Evolutionary conservation across 2,797 vertebrate genomes (phyloP), one percentile per base, ranked within the genome.

Genomic region (Peromyscus eremicus): DNA sequence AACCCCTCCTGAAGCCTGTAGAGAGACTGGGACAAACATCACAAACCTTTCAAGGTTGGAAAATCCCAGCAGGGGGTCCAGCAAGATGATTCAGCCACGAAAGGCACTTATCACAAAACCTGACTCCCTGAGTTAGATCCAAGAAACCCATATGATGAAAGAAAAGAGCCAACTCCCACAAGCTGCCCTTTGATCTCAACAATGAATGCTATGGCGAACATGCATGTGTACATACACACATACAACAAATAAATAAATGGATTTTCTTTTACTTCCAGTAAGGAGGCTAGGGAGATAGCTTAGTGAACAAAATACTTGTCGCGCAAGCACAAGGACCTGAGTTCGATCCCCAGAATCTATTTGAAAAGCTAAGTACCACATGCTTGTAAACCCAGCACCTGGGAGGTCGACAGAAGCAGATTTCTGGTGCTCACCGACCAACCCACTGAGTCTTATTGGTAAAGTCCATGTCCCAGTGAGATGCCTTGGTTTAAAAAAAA

Each of bases 1-100:
- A 64, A 92, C 55, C 85, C 94, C 52, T 92, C 70, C 92, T 92
- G 71, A 52, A 97, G 82, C 62, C 32, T 37, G 25, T 27, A 34
- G 25, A 49, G 46, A 88, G 19, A n/a, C 43, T 57, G 60, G 34
- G 55, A 71, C 60, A 95, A 89, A 87, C 4, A 73, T 29, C 49
- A 76, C 89, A 97, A 75, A 92, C 29, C 43, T 32, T 32, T 37
- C 81, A 84, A 76, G 17, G 52, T 62, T n/a, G 34, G 43, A 88
- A 81, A 85, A 92, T 40, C 25, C 49, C 57, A 89, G 60, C 2
- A 14, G 80, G 14, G 64, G 46, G 6, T 19, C 32, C 12, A 4
- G 66, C 1, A 27, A 55, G 66, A 55, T 37, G 2, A 34, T 40
- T 57, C 46, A 25, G 49, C 49, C 25, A 40, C 16, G 40, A 37